Evolutionary conservation across 2,888 invertebrate genomes (phyloP).

Genomic region (Pseudococcus jackbeardsleyi): DNA sequence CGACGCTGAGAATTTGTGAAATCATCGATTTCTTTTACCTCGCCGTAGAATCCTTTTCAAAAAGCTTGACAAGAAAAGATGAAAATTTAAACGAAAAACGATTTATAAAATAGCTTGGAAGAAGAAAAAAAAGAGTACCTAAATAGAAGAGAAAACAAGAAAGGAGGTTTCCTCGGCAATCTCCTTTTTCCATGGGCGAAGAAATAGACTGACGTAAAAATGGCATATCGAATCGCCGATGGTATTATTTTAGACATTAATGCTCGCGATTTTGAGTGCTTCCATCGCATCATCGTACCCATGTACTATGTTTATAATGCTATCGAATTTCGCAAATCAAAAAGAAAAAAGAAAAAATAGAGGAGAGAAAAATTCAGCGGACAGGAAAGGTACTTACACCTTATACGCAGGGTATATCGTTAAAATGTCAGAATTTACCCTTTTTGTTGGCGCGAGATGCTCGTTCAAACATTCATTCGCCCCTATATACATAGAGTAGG

Average conservation of each 20-base stretch:
- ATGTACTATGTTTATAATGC: background rate
- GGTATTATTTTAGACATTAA: conserved; percentile 1
- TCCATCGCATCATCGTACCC: too few species aligned
- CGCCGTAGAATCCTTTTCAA: background rate
- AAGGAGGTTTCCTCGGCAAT: background rate
- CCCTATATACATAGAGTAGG: background rate
- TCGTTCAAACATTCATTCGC: conserved; percentile 10
- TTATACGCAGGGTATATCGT: background rate
- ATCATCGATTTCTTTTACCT: too few species aligned
- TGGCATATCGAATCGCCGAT: background rate
- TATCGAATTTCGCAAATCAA: background rate
- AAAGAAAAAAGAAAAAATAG: background rate
- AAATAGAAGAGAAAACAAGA: background rate
- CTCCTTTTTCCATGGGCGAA: background rate
- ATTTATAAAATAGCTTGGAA: background rate
- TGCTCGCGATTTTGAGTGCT: background rate
- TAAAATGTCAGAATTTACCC: background rate
- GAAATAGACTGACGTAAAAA: conserved; percentile 10
- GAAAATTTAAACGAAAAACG: background rate
- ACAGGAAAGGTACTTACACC: background rate
- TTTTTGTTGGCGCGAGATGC: background rate
- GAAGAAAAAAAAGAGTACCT: background rate
- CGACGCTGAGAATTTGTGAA: too few species aligned
- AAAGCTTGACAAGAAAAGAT: background rate
- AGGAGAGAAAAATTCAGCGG: background rate